Conservation (phyloP, 37 sponge, comb jelly and placozoan genomes). For the Spongia lamella region DNA sequence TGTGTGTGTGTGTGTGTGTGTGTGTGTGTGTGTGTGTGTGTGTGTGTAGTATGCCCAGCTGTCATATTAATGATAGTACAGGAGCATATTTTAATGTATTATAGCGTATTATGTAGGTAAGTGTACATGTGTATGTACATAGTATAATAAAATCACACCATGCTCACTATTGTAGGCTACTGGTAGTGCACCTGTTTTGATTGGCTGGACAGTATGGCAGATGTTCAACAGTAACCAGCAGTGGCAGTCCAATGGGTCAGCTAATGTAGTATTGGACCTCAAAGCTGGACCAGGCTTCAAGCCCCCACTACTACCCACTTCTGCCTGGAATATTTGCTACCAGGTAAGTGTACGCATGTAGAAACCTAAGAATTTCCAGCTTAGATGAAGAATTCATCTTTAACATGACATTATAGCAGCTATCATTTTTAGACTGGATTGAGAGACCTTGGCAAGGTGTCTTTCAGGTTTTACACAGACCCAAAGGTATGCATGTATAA, state of each 20-base stretch:
- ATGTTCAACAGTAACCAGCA: not conserved
- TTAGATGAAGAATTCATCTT: not conserved
- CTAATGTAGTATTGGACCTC: conserved; percentile 24
- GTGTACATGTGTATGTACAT: no score
- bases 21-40: not conserved
- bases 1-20: not conserved
- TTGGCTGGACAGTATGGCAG: conserved; percentile 55
- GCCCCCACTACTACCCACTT: conserved; percentile 32
- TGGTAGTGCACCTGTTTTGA: no score
- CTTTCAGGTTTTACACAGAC: conserved; percentile 13
- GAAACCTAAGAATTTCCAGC: no score
- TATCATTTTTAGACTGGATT: conserved; percentile 6
- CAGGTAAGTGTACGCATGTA: conserved; percentile 19
- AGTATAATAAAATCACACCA: no score
- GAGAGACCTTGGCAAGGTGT: conserved; percentile 36
- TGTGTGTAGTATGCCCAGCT: not conserved
- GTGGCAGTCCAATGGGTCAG: not conserved
- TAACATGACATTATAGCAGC: not conserved
- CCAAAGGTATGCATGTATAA: no score
- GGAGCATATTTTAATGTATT: no score
- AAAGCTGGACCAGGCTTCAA: conserved; percentile 42
- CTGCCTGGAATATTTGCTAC: conserved; percentile 45
- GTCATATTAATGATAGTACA: no score
- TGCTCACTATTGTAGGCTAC: no score
- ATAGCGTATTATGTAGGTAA: no score